phyloP scores from a whole-genome alignment of 2,888 invertebrate species.

The Amphimallon solstitiale region DNA sequence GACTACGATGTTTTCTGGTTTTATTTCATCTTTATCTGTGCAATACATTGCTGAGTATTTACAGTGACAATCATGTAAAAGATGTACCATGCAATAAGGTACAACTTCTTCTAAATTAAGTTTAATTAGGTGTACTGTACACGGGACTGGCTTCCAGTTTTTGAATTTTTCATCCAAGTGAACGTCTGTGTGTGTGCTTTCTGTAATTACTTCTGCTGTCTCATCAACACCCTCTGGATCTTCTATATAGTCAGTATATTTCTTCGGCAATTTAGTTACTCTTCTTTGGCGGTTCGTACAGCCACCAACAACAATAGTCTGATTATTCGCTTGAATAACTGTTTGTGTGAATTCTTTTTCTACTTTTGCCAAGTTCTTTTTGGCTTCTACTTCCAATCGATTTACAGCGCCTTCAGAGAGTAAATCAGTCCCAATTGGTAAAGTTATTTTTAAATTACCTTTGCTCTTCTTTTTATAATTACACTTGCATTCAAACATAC shows the following conservation, averaged over 20 bases:
- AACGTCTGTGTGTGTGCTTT: background rate
- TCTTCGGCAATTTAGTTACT: constrained; percentile 70
- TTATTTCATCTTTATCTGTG: background rate
- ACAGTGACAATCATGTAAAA: constrained; percentile 75
- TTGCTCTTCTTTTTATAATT: constrained; percentile 50
- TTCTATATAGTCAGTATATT: constrained; percentile 68
- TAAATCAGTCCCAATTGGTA: constrained; percentile 54
- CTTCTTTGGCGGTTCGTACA: constrained; percentile 66
- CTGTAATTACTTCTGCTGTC: background rate
- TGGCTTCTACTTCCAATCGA: constrained; percentile 65
- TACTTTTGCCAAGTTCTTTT: constrained; percentile 71
- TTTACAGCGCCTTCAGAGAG: constrained; percentile 56
- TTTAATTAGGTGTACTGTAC: constrained; percentile 42
- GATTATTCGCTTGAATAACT: constrained; percentile 72
- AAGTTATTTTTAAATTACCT: constrained; percentile 48
- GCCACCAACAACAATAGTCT: constrained; percentile 72
- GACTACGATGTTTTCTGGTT: background rate
- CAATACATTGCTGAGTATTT: constrained; percentile 21
- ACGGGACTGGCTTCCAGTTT: constrained; percentile 36
- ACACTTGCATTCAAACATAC: constrained; percentile 71
- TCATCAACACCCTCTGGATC: constrained; percentile 42
- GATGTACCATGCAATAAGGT: constrained; percentile 75
- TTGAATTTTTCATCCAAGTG: constrained; percentile 3
- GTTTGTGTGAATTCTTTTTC: constrained; percentile 80
- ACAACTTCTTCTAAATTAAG: constrained; percentile 64